Base-by-base conservation (phyloP, 2,888 invertebrate genomes). In the Folsomia candida region DNA sequence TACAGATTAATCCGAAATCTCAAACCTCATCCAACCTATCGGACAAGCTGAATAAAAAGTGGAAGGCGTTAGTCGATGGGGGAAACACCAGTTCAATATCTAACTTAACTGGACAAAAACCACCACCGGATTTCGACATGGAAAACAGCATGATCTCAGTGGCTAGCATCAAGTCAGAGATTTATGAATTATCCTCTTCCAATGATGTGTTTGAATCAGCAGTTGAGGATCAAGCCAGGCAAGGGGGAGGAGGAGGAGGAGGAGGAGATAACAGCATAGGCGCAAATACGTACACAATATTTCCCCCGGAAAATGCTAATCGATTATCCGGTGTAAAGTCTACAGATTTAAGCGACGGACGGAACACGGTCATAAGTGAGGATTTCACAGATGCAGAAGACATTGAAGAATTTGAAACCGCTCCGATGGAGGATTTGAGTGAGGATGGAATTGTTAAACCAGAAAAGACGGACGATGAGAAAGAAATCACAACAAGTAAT, bases 131-230 rank as follows among this genome's bases (percentile, higher is more conserved):
- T 51, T 70, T 77, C 25, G 77, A 78, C 66, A 54, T 78, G 60
- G 78, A 78, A 51, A 78, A 75, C 61, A 76, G 76, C 51, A 78
- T 79, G 78, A 78, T 79, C n/a, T 78, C 78, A 9, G 78, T 79
- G 6, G 78, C 79, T 0, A 78, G 78, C 66, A 76, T 78, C 4
- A 76, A 77, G 67, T 76, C 77, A 25, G 79, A 79, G 68, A 77
- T 78, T 65, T 78, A 67, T 67, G 69, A 76, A 51, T 51, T 73
- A 14, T 69, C 67, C 2, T 58, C 71, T 18, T 67, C 69, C 24
- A 70, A 71, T 24, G 73, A 73, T 22, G 27, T 76, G 25, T 76
- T 74, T 54, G 72, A 76, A 24, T 74, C 74, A 1, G 74, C 76
- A 0, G 58, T 76, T n/a, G 72, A 74, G 27, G 76, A 76, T 25